These are phyloP conservation scores for Cavia porcellus DNA, from an alignment of 2,113 vertebrate species.

Conservation along the genomic window DNA sequence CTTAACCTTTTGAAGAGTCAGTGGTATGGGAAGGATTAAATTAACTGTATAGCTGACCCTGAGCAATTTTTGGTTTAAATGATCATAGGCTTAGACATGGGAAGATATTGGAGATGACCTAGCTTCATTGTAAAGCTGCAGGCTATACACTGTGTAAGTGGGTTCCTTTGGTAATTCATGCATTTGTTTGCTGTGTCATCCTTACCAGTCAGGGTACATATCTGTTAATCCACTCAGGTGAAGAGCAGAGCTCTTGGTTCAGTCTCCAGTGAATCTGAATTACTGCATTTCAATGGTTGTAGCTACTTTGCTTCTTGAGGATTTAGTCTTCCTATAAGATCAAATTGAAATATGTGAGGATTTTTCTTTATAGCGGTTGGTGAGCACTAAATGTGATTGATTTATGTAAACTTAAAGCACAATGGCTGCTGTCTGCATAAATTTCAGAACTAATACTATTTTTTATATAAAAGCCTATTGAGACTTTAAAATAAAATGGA, in stretches of 20 bases:
- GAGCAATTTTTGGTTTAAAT: not conserved
- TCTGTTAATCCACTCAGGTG: not conserved
- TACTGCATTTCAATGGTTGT: not conserved
- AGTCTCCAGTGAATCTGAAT: not conserved
- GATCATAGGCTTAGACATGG: not conserved
- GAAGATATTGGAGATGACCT: not conserved
- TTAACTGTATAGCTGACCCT: not conserved
- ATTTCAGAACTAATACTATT: not conserved
- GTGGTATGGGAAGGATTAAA: not conserved
- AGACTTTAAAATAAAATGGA: not conserved
- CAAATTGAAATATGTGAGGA: not conserved
- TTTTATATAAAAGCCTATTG: not conserved
- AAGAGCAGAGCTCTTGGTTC: not conserved
- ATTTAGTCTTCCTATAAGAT: not conserved
- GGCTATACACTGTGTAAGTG: not conserved
- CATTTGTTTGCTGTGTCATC: not conserved
- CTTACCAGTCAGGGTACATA: not conserved
- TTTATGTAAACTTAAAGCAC: not conserved
- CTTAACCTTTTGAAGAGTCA: not conserved
- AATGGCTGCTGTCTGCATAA: not conserved
- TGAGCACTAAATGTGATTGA: not conserved
- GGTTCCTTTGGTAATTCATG: not conserved
- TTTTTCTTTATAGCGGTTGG: not conserved
- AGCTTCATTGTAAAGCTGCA: not conserved
- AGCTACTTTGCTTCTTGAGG: not conserved